These are phyloP conservation scores for Rhamphomyia laevipes DNA, from an alignment of 2,888 invertebrate genomes.

Conservation along the genomic window DNA sequence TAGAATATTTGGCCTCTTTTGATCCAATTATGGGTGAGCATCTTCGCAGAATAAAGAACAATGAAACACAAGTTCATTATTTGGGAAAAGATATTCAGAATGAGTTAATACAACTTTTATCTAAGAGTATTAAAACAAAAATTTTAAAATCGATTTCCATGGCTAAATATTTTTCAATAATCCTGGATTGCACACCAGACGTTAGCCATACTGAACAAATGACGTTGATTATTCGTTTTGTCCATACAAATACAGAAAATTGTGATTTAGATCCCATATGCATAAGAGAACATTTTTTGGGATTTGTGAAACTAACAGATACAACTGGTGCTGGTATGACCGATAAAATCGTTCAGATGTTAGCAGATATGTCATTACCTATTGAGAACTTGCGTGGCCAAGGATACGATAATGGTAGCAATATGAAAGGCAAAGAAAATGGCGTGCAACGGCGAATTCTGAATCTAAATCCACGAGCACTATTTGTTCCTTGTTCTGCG, in stretches of 20 bases:
- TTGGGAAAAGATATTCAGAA: background rate
- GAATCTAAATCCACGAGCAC: conserved; percentile 17
- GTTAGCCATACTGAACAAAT: conserved; percentile 1
- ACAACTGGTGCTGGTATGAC: conserved; percentile 6
- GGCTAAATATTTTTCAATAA: conserved; percentile 1
- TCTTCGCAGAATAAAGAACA: background rate
- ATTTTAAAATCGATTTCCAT: background rate
- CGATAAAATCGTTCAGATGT: conserved; percentile 7
- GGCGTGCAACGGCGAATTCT: conserved; percentile 20
- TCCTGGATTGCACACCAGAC: background rate
- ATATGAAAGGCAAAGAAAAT: conserved; percentile 20
- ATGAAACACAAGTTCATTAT: background rate
- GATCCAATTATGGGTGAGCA: background rate
- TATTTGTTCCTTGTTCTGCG: conserved; percentile 21
- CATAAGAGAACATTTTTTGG: background rate
- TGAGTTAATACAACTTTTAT: background rate
- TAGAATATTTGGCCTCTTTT: too few species aligned
- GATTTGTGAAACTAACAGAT: conserved; percentile 1
- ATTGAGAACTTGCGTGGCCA: conserved; percentile 11
- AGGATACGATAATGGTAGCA: conserved; percentile 22
- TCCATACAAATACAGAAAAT: background rate
- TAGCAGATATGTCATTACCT: background rate
- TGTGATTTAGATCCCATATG: background rate
- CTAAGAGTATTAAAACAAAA: background rate
- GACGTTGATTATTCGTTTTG: background rate